Base-by-base conservation (phyloP, 2,113 vertebrate species). In the Indri indri region DNA sequence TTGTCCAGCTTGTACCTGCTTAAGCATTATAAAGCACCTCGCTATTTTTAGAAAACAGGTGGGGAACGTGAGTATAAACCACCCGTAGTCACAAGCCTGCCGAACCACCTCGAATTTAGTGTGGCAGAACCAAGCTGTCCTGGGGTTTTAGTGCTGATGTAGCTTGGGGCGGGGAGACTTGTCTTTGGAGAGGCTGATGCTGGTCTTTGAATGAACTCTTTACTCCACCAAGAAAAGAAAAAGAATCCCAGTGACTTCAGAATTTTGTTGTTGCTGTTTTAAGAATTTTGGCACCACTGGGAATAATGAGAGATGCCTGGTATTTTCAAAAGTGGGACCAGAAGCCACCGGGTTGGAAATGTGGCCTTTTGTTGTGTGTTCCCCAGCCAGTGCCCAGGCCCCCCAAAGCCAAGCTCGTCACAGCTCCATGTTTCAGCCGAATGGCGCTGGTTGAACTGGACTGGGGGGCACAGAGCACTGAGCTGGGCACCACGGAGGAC, bases 361-460 rank as follows among this genome's bases (percentile, higher is more conserved):
- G 0, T 2, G 6, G 22, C 89, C 61, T 89, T 93, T 82, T 45
- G 57, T 65, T 30, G 0, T 42, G n/a, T 16, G 9, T 22, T 45
- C 22, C 1, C 5, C 16, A 22, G 84, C 40, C 77, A 40, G 52
- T 25, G 22, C 1, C 0, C 6, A 14, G 34, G 30, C 12, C n/a
- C 30, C n/a, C 1, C 70, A 18, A 61, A 47, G 85, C 61, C 91
- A 61, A 25, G 73, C 47, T 86, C 74, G 68, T 90, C 32, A 47
- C n/a, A 70, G 87, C 61, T 23, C 37, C 6, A 23, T 27, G 63
- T 89, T 74, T 87, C 86, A 22, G 57, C 40, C 47, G 81, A 88
- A 88, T n/a, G n/a, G 27, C 61, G 47, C 52, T 68, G 61, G 94
- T 13, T 92, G 94, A 88, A 81, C 88, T 14, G 66, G 93, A 57